A percentile compares a stretch with the other conserved stretches of the same genome.
phyloP scores from a whole-genome alignment of 35 echinoderm and acorn worm genomes.

The Anneissia japonica region DNA sequence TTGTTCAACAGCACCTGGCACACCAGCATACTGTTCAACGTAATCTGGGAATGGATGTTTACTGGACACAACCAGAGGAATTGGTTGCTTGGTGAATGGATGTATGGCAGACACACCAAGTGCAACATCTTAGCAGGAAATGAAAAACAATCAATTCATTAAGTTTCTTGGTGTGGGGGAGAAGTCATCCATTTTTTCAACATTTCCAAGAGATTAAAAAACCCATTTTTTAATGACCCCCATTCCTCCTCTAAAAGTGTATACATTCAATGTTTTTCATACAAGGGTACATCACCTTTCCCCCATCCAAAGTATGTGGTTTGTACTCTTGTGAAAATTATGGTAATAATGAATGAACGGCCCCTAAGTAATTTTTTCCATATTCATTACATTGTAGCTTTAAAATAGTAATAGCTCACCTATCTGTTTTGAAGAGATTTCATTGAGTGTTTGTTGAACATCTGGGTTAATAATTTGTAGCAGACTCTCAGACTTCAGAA shows the following conservation, averaged over 20 bases:
- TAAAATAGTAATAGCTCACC: conserved; percentile 30
- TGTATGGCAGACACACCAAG: conserved; percentile 60
- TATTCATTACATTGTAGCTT: neutral
- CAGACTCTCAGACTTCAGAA: conserved; percentile 63
- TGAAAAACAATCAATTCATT: neutral
- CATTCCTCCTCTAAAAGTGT: too few relatives aligned
- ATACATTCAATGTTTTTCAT: too few relatives aligned
- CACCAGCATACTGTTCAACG: conserved; percentile 56
- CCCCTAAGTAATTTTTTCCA: too few relatives aligned
- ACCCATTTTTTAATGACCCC: too few relatives aligned
- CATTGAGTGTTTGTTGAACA: conserved; percentile 11
- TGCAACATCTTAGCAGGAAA: conserved; percentile 48
- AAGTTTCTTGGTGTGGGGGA: too few relatives aligned
- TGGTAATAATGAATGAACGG: too few relatives aligned
- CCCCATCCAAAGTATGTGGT: too few relatives aligned
- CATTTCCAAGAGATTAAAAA: too few relatives aligned
- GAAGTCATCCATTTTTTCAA: too few relatives aligned
- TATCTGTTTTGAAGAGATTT: conserved; percentile 18
- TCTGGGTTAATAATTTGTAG: conserved; percentile 28
- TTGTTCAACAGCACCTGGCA: conserved; percentile 46
- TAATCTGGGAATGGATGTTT: conserved; percentile 46
- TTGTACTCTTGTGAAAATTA: too few relatives aligned
- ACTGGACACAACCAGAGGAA: conserved; percentile 68
- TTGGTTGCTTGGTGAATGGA: conserved; percentile 44
- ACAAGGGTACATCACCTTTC: too few relatives aligned